Evolutionary conservation across 2,888 invertebrate species (phyloP).

Genomic region (Uropetala carovei): DNA sequence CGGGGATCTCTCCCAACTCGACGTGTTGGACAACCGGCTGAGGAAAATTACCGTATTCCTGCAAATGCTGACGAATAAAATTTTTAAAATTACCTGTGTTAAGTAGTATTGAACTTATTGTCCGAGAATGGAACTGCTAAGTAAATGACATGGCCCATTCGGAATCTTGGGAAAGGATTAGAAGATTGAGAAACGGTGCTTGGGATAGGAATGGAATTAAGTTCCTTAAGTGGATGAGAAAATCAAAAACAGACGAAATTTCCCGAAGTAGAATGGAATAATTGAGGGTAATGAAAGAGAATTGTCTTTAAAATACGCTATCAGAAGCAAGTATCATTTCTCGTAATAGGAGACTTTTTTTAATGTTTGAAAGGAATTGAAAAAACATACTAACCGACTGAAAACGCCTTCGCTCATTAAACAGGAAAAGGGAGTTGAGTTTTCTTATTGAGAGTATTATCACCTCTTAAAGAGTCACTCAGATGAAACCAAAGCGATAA

Average conservation of each 20-base stretch:
- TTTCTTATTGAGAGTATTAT: too few relatives aligned
- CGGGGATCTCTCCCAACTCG: too few relatives aligned
- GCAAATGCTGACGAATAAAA: too few relatives aligned
- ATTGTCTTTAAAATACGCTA: constrained; percentile 38
- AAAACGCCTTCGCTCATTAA: too few relatives aligned
- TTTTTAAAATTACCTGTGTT: too few relatives aligned
- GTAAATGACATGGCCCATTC: not conserved
- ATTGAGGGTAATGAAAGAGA: constrained; percentile 25
- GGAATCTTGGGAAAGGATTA: not conserved
- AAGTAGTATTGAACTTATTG: too few relatives aligned
- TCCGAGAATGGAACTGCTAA: not conserved
- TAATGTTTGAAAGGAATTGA: not conserved
- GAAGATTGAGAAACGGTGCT: not conserved
- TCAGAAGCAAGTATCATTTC: constrained; percentile 26
- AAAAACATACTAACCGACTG: too few relatives aligned
- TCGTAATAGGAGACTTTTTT: not conserved
- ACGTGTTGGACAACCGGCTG: too few relatives aligned
- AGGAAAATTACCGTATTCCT: too few relatives aligned
- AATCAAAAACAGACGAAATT: constrained; percentile 25
- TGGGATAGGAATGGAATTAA: constrained; percentile 17
- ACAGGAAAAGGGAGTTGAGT: too few relatives aligned
- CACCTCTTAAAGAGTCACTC: too few relatives aligned
- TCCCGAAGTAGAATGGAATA: not conserved
- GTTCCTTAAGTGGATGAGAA: constrained; percentile 51
- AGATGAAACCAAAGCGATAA: too few relatives aligned